A percentile compares a stretch with the other conserved stretches of the same genome.
These are phyloP conservation scores for Synanthedon formicaeformis DNA, from an alignment of 2,888 invertebrate species.

Conservation along the genomic window DNA sequence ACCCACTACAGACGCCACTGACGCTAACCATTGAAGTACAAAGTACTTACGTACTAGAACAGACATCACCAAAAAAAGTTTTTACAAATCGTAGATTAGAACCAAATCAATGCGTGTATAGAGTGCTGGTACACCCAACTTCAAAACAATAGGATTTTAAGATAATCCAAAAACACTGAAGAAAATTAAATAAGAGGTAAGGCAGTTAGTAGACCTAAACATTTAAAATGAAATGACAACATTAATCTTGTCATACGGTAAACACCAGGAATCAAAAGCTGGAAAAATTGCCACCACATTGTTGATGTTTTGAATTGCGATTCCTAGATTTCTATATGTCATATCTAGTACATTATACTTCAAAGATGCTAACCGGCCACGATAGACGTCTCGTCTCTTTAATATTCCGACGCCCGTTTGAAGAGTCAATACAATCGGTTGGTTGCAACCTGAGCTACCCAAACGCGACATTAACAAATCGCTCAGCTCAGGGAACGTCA, in stretches of 20 bases:
- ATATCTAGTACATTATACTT: too few species aligned
- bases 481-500: constrained; percentile 39
- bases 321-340: constrained; percentile 6
- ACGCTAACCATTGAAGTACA: constrained; percentile 8
- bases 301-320: constrained; percentile 8
- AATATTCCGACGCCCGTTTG: constrained; percentile 9
- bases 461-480: constrained; percentile 56
- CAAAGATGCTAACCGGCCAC: constrained; percentile 1
- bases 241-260: too few species aligned
- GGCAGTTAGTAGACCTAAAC: too few species aligned
- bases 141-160: constrained; percentile 8
- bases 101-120: too few species aligned
- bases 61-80: too few species aligned
- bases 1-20: constrained; percentile 48
- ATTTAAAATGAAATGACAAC: too few species aligned
- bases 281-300: too few species aligned
- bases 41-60: too few species aligned
- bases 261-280: too few species aligned
- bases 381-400: constrained; percentile 12
- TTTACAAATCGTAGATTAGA: too few species aligned
- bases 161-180: too few species aligned
- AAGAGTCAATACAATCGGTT: constrained; percentile 18
- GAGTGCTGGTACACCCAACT: neutral
- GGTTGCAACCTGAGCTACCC: constrained; percentile 23
- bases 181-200: too few species aligned